Evolutionary conservation across 2,113 vertebrate species (phyloP), one percentile per base, ranked within the genome.

Genomic region (Onychostruthus taczanowskii): DNA sequence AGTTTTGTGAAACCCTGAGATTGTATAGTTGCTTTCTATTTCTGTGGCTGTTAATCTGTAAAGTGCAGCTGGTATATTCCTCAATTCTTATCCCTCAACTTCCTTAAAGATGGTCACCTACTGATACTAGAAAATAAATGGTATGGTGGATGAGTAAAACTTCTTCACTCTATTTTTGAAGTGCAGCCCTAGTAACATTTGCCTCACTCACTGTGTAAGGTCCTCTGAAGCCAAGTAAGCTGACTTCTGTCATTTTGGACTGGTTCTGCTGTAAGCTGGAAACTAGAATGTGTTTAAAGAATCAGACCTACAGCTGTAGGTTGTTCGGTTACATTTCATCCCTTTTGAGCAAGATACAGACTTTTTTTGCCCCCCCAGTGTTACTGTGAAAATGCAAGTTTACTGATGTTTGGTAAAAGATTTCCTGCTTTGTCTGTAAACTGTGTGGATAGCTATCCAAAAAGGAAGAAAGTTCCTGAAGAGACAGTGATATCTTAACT

Each of bases 11-110:
- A 84, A 61, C 87, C 62, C 58, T 18, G 69, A 84, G 73, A 55
- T 72, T 75, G 86, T 95, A 82, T 69, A 90, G 94, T 92, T 70
- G 94, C 95, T 93, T 96, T 84, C 70, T 94, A 37, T 84, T 93
- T 94, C 92, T 94, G 90, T 97, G 95, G 89, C 92, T 91, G 95
- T 93, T 93, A 53, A 91, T 87, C 88, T 87, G 93, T 97, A 70
- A 96, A 94, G 91, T 94, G 91, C 93, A 88, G 59, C 46, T 94
- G 63, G 47, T 90, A 58, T 47, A 28, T 88, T 78, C 92, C 84
- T 69, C 35, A 49, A 13, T 90, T 92, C 49, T 88, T 80, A 33
- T 15, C 79, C 76, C 27, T 74, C 37, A 15, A 12, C 18, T 75
- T 91, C 70, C 76, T 33, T 61, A 44, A 89, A 91, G 64, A 37